phyloP scores from a whole-genome alignment of 2,113 vertebrate species.

The Sinocyclocheilus rhinocerous region DNA sequence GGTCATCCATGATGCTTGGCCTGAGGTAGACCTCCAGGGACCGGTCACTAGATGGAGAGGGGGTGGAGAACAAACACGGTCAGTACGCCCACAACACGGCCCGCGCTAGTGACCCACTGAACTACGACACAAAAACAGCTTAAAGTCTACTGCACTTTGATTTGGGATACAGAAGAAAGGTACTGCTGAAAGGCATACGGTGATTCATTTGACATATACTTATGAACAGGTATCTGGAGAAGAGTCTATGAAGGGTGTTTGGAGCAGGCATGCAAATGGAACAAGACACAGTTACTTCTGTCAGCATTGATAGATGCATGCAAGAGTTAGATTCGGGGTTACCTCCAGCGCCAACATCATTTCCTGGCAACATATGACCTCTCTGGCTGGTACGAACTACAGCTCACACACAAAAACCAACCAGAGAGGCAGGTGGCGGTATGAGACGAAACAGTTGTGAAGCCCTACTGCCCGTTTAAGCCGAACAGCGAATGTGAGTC shows the following conservation, averaged over 20 bases:
- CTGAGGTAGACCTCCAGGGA: constrained; percentile 89
- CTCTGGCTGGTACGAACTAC: constrained; percentile 58
- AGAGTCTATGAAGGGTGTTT: constrained; percentile 13
- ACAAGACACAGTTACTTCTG: constrained; percentile 51
- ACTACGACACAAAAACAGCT: constrained; percentile 17
- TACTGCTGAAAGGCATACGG: constrained; percentile 58
- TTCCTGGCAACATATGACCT: constrained; percentile 68
- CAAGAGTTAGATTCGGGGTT: constrained; percentile 67
- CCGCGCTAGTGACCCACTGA: constrained; percentile 6
- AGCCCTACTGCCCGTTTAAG: constrained; percentile 55
- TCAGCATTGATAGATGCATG: constrained; percentile 65
- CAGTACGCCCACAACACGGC: constrained; percentile 52
- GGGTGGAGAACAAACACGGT: constrained; percentile 68
- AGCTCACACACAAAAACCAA: constrained; percentile 52
- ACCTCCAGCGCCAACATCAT: constrained; percentile 55
- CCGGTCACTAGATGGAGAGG: constrained; percentile 86
- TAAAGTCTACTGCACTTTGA: constrained; percentile 10
- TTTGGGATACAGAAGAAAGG: constrained; percentile 37
- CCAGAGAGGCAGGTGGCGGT: constrained; percentile 62
- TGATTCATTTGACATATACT: constrained; percentile 62
- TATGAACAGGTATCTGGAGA: constrained; percentile 54
- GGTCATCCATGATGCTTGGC: constrained; percentile 88
- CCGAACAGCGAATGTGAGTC: constrained; percentile 73
- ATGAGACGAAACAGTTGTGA: constrained; percentile 61
- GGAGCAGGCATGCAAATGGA: constrained; percentile 68